A percentile compares a stretch with the other conserved stretches of the same genome.
Evolutionary conservation across 2,888 invertebrate species (phyloP).

Genomic region (Chironomus riparius): DNA sequence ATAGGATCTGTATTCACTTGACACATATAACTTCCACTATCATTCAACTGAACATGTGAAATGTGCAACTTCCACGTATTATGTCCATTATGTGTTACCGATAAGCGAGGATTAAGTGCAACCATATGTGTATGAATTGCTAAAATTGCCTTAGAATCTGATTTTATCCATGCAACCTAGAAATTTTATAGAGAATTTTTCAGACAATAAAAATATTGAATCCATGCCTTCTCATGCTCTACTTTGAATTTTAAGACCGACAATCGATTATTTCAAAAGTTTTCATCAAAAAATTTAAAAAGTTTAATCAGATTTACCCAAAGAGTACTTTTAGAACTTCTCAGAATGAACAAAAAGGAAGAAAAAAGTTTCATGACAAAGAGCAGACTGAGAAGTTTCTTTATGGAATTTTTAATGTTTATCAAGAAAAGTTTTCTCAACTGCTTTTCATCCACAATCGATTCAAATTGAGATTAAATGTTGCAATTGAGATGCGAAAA

Average conservation of each 20-base stretch:
- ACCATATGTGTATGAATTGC: conserved; percentile 87
- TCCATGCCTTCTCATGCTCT: not conserved
- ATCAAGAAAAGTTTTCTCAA: not conserved
- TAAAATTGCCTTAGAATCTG: conserved; percentile 79
- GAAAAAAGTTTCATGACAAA: not conserved
- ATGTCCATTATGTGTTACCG: conserved; percentile 85
- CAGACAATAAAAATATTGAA: not conserved
- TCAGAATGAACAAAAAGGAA: not conserved
- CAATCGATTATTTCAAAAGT: not conserved
- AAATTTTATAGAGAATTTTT: not conserved
- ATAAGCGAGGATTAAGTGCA: conserved; percentile 73
- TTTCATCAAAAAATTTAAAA: not conserved
- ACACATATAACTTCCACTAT: conserved; percentile 91
- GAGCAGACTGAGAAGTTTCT: not conserved
- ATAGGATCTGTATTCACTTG: conserved; percentile 88
- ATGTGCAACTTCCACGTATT: conserved; percentile 90
- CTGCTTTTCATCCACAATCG: not conserved
- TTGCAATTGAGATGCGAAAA: not conserved
- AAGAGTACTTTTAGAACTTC: not conserved
- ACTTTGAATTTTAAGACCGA: not conserved
- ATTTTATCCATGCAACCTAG: conserved; percentile 89
- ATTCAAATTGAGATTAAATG: not conserved
- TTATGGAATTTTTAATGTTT: not conserved
- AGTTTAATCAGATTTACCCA: not conserved
- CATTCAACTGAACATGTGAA: conserved; percentile 80